Conservation (phyloP, 2,888 invertebrate genomes). For the Anoplius nigerrimus region DNA sequence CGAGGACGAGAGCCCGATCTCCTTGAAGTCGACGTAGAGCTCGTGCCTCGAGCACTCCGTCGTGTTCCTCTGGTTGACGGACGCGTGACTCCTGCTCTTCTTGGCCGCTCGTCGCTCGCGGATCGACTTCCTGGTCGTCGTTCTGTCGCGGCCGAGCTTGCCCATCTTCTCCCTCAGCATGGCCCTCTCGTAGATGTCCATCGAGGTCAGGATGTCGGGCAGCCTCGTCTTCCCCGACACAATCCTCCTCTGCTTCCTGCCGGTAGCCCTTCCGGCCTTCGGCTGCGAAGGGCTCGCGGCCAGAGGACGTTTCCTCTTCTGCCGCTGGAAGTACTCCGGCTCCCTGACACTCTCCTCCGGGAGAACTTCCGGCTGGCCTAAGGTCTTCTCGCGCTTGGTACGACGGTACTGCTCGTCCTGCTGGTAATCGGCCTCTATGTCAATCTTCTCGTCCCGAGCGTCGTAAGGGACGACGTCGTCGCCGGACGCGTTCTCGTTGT, state of each 20-base stretch:
- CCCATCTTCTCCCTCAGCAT: constrained; percentile 45
- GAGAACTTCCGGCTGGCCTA: constrained; percentile 44
- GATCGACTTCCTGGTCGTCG: neutral
- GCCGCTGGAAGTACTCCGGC: constrained; percentile 39
- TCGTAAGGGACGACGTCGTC: constrained; percentile 22
- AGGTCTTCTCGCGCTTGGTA: constrained; percentile 24
- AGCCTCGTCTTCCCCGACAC: constrained; percentile 13
- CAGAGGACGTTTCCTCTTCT: constrained; percentile 35
- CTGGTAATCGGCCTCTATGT: constrained; percentile 30
- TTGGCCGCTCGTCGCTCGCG: neutral
- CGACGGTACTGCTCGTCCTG: neutral
- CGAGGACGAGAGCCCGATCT: constrained; percentile 80
- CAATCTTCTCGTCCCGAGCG: constrained; percentile 32
- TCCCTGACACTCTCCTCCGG: constrained; percentile 10
- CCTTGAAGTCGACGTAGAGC: constrained; percentile 79
- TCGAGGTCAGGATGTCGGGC: constrained; percentile 49
- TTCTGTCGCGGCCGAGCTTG: neutral
- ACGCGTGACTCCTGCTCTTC: constrained; percentile 19
- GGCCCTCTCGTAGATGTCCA: constrained; percentile 63
- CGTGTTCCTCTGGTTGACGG: constrained; percentile 26
- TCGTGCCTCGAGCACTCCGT: constrained; percentile 70
- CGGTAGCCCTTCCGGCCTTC: too few species aligned
- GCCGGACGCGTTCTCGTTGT: constrained; percentile 28
- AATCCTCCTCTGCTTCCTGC: constrained; percentile 8
- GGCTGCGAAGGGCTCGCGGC: neutral